phyloP scores from a whole-genome alignment of 1,140 invertebrate genomes.

The Orchestia grillus region DNA sequence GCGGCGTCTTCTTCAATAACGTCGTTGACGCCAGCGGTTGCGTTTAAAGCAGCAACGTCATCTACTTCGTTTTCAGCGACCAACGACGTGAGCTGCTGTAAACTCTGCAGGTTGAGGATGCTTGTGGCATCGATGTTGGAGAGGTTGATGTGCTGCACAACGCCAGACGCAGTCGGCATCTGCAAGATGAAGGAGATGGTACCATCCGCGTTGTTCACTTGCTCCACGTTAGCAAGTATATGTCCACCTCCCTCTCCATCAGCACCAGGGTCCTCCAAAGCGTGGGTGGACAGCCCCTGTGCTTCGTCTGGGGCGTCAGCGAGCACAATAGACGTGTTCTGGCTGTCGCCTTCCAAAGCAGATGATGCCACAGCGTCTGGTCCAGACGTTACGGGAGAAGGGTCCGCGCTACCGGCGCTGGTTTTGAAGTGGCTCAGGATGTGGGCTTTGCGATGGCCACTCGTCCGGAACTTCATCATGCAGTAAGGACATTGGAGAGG shows the following conservation, averaged over 20 bases:
- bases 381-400: no score
- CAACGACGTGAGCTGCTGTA: constrained; percentile 2
- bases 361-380: not conserved
- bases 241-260: not conserved
- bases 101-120: not conserved
- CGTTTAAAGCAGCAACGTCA: not conserved
- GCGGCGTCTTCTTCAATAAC: constrained; percentile 20
- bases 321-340: not conserved
- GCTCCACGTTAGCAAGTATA: not conserved
- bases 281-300: not conserved
- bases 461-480: constrained; percentile 68
- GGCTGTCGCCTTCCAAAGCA: not conserved
- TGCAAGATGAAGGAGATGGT: constrained; percentile 31
- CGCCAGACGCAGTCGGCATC: not conserved
- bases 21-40: not conserved
- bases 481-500: constrained; percentile 70
- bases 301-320: not conserved
- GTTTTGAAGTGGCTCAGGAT: constrained; percentile 65
- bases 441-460: constrained; percentile 67
- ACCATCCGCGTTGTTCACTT: constrained; percentile 13
- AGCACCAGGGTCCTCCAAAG: not conserved
- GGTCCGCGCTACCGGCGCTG: not conserved
- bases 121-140: not conserved
- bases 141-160: not conserved
- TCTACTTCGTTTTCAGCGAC: not conserved